Evolutionary conservation across 2,797 vertebrate species (phyloP), one percentile per base, ranked within the genome.

Genomic region (Microchirus variegatus): DNA sequence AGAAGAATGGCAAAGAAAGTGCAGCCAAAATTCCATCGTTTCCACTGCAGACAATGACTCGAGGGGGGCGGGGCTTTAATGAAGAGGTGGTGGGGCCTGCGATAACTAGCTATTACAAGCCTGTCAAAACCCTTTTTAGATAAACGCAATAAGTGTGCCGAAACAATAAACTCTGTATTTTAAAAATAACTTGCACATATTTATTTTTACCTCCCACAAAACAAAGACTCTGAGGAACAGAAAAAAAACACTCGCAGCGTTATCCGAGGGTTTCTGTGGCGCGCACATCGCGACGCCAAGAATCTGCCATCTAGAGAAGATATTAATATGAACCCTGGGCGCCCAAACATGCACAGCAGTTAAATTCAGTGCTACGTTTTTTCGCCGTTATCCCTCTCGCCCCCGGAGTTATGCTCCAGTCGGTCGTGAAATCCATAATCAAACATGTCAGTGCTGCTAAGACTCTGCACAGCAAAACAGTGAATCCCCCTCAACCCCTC

Each of bases 281-380:
- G 18, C 55, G 48, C 41, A n/a, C 26, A 53, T 46, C 17, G 26
- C 15, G 6, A 38, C 47, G 61, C 74, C 60, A 73, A 64, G 41
- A 71, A 63, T 63, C 68, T 69, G 63, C 54, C 62, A 67, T 38
- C 51, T n/a, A n/a, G n/a, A n/a, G 18, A 38, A 17, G 12, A 26
- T 47, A 54, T 49, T 37, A 57, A 19, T 42, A 52, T 53, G 17
- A 57, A 52, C 63, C 35, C 38, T 1, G 38, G 43, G 44, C 17
- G 16, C 52, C 36, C 37, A 45, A 50, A 44, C 46, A 41, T 5
- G 7, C 35, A 54, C 18, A 51, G 38, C 13, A 35, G 4, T 70
- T 43, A 16, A 1, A 62, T 6, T 15, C 26, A 36, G 57, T 5
- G 6, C 48, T 18, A 8, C 59, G 10, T 47, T 37, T n/a, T 47